Conservation (phyloP, 1,140 invertebrate species). For the Oreohelix idahoensis region DNA sequence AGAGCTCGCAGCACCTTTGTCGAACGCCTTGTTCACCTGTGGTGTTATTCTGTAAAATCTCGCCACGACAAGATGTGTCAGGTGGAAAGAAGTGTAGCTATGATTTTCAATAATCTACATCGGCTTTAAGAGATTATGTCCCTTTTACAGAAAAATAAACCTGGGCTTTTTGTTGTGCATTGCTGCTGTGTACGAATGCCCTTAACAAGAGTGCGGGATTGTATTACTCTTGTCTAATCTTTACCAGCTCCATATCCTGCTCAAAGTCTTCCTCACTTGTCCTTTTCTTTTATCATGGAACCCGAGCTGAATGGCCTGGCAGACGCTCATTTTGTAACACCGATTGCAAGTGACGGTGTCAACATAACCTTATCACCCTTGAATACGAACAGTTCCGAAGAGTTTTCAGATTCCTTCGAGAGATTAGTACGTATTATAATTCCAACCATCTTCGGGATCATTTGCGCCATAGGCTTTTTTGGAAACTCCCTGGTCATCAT, state of each 20-base stretch:
- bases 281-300: neutral
- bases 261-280: neutral
- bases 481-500: slow-evolving; percentile 91
- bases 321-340: neutral
- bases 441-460: slow-evolving; percentile 89
- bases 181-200: neutral
- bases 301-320: neutral
- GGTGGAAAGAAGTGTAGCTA: neutral
- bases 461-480: slow-evolving; percentile 89
- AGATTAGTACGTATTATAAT: slow-evolving; percentile 74
- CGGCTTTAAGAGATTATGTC: too few relatives aligned
- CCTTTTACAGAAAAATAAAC: too few relatives aligned
- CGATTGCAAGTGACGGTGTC: neutral
- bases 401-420: slow-evolving; percentile 41
- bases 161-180: too few relatives aligned
- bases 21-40: neutral
- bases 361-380: neutral
- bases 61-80: neutral
- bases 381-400: neutral
- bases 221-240: neutral
- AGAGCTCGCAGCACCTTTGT: neutral
- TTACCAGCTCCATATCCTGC: neutral
- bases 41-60: neutral
- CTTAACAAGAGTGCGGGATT: neutral
- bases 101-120: too few relatives aligned